Conservation (phyloP, 2,888 invertebrate genomes). For the Parnassius smintheus region DNA sequence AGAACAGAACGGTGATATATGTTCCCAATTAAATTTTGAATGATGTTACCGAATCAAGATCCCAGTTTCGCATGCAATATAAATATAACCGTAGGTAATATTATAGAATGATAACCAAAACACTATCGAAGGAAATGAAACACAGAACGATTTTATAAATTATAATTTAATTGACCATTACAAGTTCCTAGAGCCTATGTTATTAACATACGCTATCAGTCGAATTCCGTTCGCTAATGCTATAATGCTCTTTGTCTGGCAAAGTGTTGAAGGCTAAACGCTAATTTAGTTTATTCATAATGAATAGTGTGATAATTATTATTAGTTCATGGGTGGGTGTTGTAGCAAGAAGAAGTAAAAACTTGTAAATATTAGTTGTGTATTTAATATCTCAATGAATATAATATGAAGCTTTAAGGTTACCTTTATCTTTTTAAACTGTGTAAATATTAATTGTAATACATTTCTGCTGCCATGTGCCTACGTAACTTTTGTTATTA, state of each 20-base stretch:
- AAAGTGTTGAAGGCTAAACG: slow-evolving; percentile 22
- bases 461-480: slow-evolving; percentile 68
- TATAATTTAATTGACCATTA: slow-evolving; percentile 57
- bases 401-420: slow-evolving; percentile 64
- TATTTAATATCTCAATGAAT: slow-evolving; percentile 43
- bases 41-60: background rate
- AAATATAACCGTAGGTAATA: slow-evolving; percentile 3
- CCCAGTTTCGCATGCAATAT: slow-evolving; percentile 15
- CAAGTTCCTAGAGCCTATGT: slow-evolving; percentile 54
- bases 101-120: slow-evolving; percentile 14
- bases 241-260: slow-evolving; percentile 28
- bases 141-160: slow-evolving; percentile 38
- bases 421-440: slow-evolving; percentile 49
- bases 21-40: no score
- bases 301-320: slow-evolving; percentile 45
- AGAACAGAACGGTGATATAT: no score
- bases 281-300: slow-evolving; percentile 27
- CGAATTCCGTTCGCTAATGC: slow-evolving; percentile 29
- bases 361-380: slow-evolving; percentile 46
- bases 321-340: slow-evolving; percentile 46
- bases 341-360: slow-evolving; percentile 34
- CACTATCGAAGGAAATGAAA: slow-evolving; percentile 21
- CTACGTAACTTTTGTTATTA: slow-evolving; percentile 32
- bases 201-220: slow-evolving; percentile 33
- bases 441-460: slow-evolving; percentile 69